phyloP scores from a whole-genome alignment of 1,140 invertebrate genomes.

The Drosophila tropicalis region DNA sequence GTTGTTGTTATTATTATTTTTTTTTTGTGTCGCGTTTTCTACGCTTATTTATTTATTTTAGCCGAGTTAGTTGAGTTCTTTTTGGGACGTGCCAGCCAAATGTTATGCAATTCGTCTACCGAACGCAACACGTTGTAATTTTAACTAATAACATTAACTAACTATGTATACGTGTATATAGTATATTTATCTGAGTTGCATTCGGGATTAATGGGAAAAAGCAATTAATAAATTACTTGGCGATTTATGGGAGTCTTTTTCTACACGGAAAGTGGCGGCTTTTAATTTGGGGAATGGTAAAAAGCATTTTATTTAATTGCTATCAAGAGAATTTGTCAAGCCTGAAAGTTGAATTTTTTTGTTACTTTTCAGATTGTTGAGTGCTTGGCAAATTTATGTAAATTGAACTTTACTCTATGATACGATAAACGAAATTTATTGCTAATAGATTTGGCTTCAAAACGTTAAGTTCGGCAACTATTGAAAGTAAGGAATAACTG shows the following conservation, averaged over 20 bases:
- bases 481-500: neutral
- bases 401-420: neutral
- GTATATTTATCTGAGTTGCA: conserved; percentile 34
- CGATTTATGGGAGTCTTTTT: conserved; percentile 55
- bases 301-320: conserved; percentile 26
- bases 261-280: conserved; percentile 33
- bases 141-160: conserved; percentile 42
- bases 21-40: conserved; percentile 23
- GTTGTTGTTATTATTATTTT: conserved; percentile 23
- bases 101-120: conserved; percentile 54
- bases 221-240: conserved; percentile 70
- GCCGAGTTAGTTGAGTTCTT: conserved; percentile 52
- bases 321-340: conserved; percentile 14
- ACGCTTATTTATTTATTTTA: conserved; percentile 54
- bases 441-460: neutral
- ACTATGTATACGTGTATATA: neutral
- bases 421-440: conserved; percentile 2
- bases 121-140: conserved; percentile 47
- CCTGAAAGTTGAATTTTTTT: neutral
- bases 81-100: conserved; percentile 22
- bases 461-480: neutral
- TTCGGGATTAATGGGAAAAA: conserved; percentile 50
- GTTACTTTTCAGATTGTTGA: neutral
- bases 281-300: conserved; percentile 31
- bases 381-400: conserved; percentile 7